Base-by-base conservation (phyloP, 2,888 invertebrate species). In the Melanophora roralis region DNA sequence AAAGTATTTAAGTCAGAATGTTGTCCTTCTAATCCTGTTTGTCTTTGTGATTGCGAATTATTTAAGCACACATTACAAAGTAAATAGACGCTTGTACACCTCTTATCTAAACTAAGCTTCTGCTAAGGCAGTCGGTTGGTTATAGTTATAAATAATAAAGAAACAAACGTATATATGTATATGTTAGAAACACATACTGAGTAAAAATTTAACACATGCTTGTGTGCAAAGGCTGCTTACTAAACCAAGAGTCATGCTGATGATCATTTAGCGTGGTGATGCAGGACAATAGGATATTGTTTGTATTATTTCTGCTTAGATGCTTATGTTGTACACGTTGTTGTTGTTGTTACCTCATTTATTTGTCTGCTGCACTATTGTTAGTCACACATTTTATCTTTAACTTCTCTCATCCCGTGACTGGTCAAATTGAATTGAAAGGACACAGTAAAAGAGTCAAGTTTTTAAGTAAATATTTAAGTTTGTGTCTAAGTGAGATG, bases 31-130 rank as follows among this genome's bases (percentile, higher is more conserved):
- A 80, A 76, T 80, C 72, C 72, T 76, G 64, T 80, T 80, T 80
- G 80, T 69, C 69, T 53, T 57, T 80, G 74, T 74, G 79, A 77
- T 80, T 59, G 76, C 72, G 64, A 76, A 80, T 76, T 80, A 80
- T 76, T 80, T 76, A 76, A 72, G 76, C 67, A 80, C 78, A 69
- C 74, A 81, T 78, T 78, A 74, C 73, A 71, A 78, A 81, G 74
- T 81, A 77, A 78, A 78, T 81, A 78, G 53, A 67, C 62, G 53
- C 55, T 74, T 51, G 68, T 69, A 69, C 75, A 78, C 78, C 76
- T 81, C 78, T 75, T 78, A 78, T 79, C 81, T 62, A 62, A 77
- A 72, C 73, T 76, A 73, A 79, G 78, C 65, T 81, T 60, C 59
- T 77, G 21, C 59, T 49, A 55, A 57, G 68, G 69, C 64, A 57